These are phyloP conservation scores for Lontra canadensis DNA, from an alignment of 2,113 vertebrate genomes.

Conservation along the genomic window DNA sequence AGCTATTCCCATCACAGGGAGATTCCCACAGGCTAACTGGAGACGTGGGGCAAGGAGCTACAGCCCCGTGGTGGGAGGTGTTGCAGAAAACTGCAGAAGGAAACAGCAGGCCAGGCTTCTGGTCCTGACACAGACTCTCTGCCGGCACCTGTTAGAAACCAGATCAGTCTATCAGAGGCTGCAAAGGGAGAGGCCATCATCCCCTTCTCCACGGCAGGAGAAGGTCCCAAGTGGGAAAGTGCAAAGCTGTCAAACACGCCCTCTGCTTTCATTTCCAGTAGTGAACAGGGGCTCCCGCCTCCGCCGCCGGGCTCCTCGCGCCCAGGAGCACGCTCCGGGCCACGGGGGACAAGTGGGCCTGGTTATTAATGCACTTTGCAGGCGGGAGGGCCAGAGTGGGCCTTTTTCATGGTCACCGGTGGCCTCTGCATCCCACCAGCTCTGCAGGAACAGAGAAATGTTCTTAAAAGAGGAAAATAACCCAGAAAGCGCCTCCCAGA, in stretches of 20 bases:
- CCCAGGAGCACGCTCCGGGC: neutral
- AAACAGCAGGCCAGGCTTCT: neutral
- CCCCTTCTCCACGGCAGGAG: neutral
- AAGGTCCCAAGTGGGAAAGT: neutral
- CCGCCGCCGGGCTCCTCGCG: fast-evolving
- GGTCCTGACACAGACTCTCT: neutral
- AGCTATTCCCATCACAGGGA: neutral
- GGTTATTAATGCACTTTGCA: neutral
- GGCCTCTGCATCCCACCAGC: conserved; percentile 14
- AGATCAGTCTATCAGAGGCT: too few species aligned
- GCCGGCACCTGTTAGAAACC: neutral
- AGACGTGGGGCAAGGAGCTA: too few species aligned
- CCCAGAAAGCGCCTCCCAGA: conserved; percentile 77
- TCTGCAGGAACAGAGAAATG: neutral
- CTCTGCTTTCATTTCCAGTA: neutral
- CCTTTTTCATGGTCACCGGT: conserved; percentile 21
- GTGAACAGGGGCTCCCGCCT: fast-evolving
- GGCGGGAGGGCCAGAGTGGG: neutral
- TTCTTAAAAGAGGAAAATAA: conserved; percentile 82
- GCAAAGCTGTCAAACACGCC: neutral
- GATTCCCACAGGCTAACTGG: neutral
- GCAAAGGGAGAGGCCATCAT: fast-evolving
- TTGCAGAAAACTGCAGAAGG: neutral
- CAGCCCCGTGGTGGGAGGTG: neutral
- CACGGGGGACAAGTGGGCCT: fast-evolving